A percentile compares a stretch with the other conserved stretches of the same genome.
Evolutionary conservation across 2,113 vertebrate species (phyloP).

Genomic region (Agelaius phoeniceus): DNA sequence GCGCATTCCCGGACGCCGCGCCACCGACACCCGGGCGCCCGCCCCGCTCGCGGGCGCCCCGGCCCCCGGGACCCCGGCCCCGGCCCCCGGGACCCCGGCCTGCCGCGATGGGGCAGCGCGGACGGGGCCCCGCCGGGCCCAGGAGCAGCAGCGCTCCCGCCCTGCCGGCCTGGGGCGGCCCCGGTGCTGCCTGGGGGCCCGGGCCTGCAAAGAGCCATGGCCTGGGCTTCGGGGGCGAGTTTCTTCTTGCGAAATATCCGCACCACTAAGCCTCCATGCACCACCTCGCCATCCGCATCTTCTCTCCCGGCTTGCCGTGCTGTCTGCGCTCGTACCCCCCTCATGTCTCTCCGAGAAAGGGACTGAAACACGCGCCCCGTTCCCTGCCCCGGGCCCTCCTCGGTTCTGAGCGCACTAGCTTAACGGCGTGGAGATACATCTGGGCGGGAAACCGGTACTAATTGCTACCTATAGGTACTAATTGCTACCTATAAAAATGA

Average conservation of each 20-base stretch:
- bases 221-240: rapidly evolving
- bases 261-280: rapidly evolving
- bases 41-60: background rate
- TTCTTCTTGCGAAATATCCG: background rate
- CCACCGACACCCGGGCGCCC: conserved; percentile 52
- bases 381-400: background rate
- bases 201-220: background rate
- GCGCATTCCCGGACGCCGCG: conserved; percentile 71
- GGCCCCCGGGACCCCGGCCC: background rate
- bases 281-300: rapidly evolving
- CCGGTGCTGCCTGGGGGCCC: background rate
- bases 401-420: background rate
- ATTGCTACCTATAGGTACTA: no score
- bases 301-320: background rate
- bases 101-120: background rate
- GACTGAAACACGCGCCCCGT: rapidly evolving
- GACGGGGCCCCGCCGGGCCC: background rate
- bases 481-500: background rate
- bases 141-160: background rate
- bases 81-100: no score
- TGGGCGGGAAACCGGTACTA: background rate
- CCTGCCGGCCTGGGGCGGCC: background rate
- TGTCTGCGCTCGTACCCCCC: rapidly evolving
- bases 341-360: no score
- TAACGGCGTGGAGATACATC: rapidly evolving